Evolutionary conservation across 2,113 vertebrate genomes (phyloP).

Genomic region (Tamias sibiricus): DNA sequence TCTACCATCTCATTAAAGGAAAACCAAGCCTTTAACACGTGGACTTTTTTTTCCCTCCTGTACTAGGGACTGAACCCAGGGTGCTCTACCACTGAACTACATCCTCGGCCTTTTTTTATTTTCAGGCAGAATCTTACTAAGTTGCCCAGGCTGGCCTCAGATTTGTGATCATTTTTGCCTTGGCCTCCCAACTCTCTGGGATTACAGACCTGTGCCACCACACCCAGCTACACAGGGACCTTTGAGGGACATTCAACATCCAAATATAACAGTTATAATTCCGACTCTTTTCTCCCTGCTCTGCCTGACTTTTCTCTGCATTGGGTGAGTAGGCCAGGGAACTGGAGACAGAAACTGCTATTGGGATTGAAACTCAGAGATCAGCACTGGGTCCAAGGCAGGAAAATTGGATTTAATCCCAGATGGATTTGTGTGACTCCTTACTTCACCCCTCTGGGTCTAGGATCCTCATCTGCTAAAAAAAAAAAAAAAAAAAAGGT

Average conservation of each 20-base stretch:
- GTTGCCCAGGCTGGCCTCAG: too few relatives aligned
- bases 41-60: too few relatives aligned
- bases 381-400: neutral
- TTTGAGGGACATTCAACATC: neutral
- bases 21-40: neutral
- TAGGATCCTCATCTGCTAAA: neutral
- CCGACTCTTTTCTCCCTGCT: neutral
- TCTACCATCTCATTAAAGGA: neutral
- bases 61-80: too few relatives aligned
- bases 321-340: neutral
- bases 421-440: neutral
- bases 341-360: neutral
- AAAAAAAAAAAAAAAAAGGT: neutral
- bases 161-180: too few relatives aligned
- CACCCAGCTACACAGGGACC: too few relatives aligned
- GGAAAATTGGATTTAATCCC: neutral
- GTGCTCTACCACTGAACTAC: too few relatives aligned
- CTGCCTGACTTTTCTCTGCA: neutral
- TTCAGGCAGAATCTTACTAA: too few relatives aligned
- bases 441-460: neutral
- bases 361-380: neutral
- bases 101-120: too few relatives aligned
- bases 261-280: neutral
- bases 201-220: too few relatives aligned
- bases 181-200: too few relatives aligned